Base-by-base conservation (phyloP, 2,113 vertebrate species). In the Channa maculata region DNA sequence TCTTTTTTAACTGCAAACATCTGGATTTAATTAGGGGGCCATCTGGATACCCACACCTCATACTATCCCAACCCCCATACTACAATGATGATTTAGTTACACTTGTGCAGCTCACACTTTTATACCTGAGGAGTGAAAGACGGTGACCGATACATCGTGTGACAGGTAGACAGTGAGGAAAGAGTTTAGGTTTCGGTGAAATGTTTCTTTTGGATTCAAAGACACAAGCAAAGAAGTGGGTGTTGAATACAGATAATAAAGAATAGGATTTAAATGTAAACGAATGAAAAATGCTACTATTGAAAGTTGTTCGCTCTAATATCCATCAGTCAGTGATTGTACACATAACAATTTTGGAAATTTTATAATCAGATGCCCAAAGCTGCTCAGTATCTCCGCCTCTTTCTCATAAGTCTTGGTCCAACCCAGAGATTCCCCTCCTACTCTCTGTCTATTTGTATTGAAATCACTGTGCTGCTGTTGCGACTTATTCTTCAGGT, bases 1-100 rank as follows among this genome's bases (percentile, higher is more conserved):
- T 73, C n/a, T 48, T 51, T 71, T 79, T 61, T 60, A 82, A 88
- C 80, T 74, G 77, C 80, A 57, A 52, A 77, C 89, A 89, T 82
- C 82, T 92, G 92, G 55, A 82, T 88, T 86, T 75, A 86, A 90
- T 93, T 89, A 88, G 76, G 83, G 76, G 80, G 85, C 90, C 91
- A 89, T 88, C 82, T 90, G 89, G 86, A 83, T 76, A 67, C 79
- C 86, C 71, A 48, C 57, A 52, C 43, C 61, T 44, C 65, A 34
- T 36, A 50, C 5, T 0, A 2, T 46, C 51, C 5, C 41, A 4
- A 37, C 43, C 55, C 55, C 49, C 13, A 48, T 66, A 52, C 63
- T 59, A 5, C 60, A 65, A 82, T 80, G 80, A 86, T 84, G 84
- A n/a, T n/a, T n/a, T n/a, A 86, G 74, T 86, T 82, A 77, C 79